Base-by-base conservation (phyloP, 2,888 invertebrate genomes). In the Eremobia ochroleuca region DNA sequence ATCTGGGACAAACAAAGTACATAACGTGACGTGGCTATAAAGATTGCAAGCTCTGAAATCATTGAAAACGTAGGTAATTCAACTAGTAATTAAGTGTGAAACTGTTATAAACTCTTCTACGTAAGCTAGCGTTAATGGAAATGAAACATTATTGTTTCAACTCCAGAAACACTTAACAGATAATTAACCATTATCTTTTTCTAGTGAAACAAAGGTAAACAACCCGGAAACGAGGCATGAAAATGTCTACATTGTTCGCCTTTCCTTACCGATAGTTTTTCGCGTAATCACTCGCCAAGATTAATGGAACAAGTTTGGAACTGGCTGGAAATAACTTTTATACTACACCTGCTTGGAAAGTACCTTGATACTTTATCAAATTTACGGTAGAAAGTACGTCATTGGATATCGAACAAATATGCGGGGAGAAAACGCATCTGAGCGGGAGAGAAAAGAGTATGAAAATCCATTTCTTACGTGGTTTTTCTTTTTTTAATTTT, bases 231-330 rank as follows among this genome's bases (percentile, higher is more conserved):
- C 34, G 28, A 77, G 82, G 65, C 73, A 58, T 82, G 82, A 62
- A 77, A 73, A 72, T 69, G 69, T 61, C 15, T 78, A 25, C 28
- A 59, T 77, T 65, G 64, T 68, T 58, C n/a, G 66, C n/a, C 25
- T 74, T 76, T 66, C 25, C 49, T 82, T 59, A 43, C 37, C 40
- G n/a, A 68, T 64, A 72, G 62, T 80, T 87, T 84, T 81, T 83
- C 64, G 61, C 62, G 59, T 43, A 28, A 71, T 72, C 66, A 86
- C 68, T 79, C 28, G 64, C 28, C 37, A 64, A 69, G 83, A 86
- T 80, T 83, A 83, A 88, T 87, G 77, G 31, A 69, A 61, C 73
- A 58, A 79, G 75, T 80, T 79, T 46, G 46, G 65, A 77, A 83
- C 18, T 61, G 49, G 64, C 62, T 66, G 65, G 34, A 65, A 83